These are phyloP conservation scores for Aurelia coerulea DNA, from an alignment of 30 jellyfish, hydroid and myxozoan species.

Conservation along the genomic window DNA sequence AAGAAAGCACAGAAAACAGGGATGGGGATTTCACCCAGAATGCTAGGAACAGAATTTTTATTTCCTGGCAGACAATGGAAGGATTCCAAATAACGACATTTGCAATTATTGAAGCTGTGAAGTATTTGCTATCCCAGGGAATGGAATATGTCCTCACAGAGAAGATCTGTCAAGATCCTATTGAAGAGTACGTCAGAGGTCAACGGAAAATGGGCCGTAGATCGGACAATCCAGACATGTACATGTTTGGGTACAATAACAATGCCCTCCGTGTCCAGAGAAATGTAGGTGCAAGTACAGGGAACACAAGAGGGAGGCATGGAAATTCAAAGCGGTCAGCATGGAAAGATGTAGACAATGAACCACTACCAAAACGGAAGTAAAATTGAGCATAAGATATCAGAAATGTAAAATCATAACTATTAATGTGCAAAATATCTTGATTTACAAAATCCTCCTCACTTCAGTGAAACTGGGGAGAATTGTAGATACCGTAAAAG, in stretches of 20 bases:
- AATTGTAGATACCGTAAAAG: too few species aligned
- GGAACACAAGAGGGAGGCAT: constrained; percentile 45
- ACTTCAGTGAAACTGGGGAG: too few species aligned
- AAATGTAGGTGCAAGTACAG: constrained; percentile 10
- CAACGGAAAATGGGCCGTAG: constrained; percentile 52
- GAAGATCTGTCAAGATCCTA: constrained; percentile 34
- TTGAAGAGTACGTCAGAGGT: constrained; percentile 49
- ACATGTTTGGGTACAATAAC: constrained; percentile 39
- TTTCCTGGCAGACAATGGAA: constrained; percentile 55
- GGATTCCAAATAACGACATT: constrained; percentile 29
- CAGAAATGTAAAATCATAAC: too few species aligned
- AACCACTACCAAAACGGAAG: too few species aligned
- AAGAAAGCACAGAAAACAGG: constrained; percentile 21
- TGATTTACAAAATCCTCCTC: too few species aligned
- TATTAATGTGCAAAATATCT: too few species aligned
- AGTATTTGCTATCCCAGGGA: constrained; percentile 17
- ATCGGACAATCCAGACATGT: constrained; percentile 24
- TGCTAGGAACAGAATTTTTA: constrained; percentile 54
- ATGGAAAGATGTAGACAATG: too few species aligned
- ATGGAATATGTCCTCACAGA: constrained; percentile 43
- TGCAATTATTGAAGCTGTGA: constrained; percentile 32
- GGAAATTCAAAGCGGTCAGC: too few species aligned
- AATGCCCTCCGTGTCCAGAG: constrained; percentile 48
- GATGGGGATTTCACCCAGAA: constrained; percentile 19
- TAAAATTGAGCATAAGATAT: too few species aligned